Base-by-base conservation (phyloP, 2,888 invertebrate species). In the Phragmatobia fuliginosa region DNA sequence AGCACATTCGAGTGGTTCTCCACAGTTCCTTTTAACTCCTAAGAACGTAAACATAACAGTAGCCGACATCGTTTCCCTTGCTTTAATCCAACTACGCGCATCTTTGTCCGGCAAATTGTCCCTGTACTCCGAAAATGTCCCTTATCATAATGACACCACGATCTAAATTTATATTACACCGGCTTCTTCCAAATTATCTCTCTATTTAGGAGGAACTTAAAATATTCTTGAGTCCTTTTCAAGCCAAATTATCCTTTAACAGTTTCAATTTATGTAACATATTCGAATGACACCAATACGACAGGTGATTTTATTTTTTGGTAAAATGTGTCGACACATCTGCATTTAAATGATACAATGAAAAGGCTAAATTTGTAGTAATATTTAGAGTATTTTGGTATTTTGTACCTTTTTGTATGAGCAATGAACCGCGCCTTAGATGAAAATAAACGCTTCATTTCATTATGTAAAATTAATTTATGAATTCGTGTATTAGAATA, bases 311-410 rank as follows among this genome's bases (percentile, higher is more conserved):
- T 87, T 85, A 82, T 84, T 88, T 88, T 90, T 88, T 71, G 83
- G 86, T 84, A 79, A 87, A 88, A 86, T 86, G 87, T 85, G 87
- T 79, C 83, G 81, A 85, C 86, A 87, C 87, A 86, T 85, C 86
- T 89, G 88, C 87, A 89, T 92, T 93, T 90, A 88, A 92, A 91
- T 89, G 88, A 86, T 83, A 86, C 87, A 88, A 87, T 88, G 87
- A 88, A 90, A 90, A 87, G 86, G 84, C 85, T 82, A 87, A 90
- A 91, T 91, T 92, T 90, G 89, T 90, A 86, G 85, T 78, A 75
- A 78, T 80, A 83, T 83, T 87, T 86, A 83, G 78, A 81, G 77
- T 83, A 79, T 83, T 85, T 73, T 81, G 77, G 77, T 72, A 72
- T 70, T 72, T 72, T 62, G 11, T 58, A 52, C 73, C 76, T 78